phyloP scores from a whole-genome alignment of 1,140 invertebrate species.

The roundworm (Caenorhabditis elegans) region WBcel235 BX284606.5:10959001-10959500 shows the following conservation, averaged over 20 bases:
- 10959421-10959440: conserved; percentile 17
- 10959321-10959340: conserved; percentile 18
- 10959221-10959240: neutral
- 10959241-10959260: conserved; percentile 1
- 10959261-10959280: too few species aligned
- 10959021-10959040: neutral
- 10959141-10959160: conserved; percentile 9
- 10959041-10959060: conserved; percentile 1
- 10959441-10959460: conserved; percentile 26
- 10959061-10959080: neutral
- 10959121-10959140: conserved; percentile 20
- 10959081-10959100: neutral
- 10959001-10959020: neutral
- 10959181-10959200: neutral
- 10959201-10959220: neutral
- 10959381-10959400: neutral
- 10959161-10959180: neutral
- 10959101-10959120: conserved; percentile 19
- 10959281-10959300: too few species aligned
- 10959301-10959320: neutral
- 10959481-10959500: neutral
- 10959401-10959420: conserved; percentile 16
- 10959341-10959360: neutral
- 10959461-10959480: neutral
- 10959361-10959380: neutral